Evolutionary conservation across 92 coral and sea anemone genomes (phyloP).

Genomic region (Anthopleura xanthogrammica): DNA sequence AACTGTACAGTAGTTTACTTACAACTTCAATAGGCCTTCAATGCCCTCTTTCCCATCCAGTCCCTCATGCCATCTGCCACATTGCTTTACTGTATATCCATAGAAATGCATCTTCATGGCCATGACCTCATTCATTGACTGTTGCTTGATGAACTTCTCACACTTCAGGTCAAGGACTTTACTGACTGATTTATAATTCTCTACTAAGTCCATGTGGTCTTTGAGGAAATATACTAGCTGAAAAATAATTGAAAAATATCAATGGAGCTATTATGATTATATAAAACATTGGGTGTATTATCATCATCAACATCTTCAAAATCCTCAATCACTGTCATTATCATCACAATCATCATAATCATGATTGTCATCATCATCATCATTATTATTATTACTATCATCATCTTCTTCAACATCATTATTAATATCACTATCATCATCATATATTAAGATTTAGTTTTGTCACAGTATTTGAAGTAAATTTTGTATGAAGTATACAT

Average conservation of each 20-base stretch:
- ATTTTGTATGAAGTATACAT: too few species aligned
- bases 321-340: too few species aligned
- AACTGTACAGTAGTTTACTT: constrained; percentile 15
- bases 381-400: too few species aligned
- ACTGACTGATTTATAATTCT: constrained; percentile 73
- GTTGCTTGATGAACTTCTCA: constrained; percentile 62
- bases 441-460: too few species aligned
- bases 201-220: constrained; percentile 71
- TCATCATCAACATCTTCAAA: too few species aligned
- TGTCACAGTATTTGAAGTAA: too few species aligned
- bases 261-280: too few species aligned
- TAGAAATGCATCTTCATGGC: constrained; percentile 90
- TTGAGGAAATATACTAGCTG: constrained; percentile 72
- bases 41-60: constrained; percentile 84
- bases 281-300: too few species aligned
- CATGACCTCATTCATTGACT: constrained; percentile 72
- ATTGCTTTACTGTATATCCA: constrained; percentile 58
- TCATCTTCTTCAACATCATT: too few species aligned
- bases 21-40: constrained; percentile 85
- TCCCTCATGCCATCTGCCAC: constrained; percentile 84
- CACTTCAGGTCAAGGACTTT: constrained; percentile 72
- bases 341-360: too few species aligned
- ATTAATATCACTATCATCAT: too few species aligned
- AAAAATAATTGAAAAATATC: background rate
- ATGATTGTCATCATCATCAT: too few species aligned